Base-by-base conservation (phyloP, 2,888 invertebrate genomes). In the Watsonalla cultraria region DNA sequence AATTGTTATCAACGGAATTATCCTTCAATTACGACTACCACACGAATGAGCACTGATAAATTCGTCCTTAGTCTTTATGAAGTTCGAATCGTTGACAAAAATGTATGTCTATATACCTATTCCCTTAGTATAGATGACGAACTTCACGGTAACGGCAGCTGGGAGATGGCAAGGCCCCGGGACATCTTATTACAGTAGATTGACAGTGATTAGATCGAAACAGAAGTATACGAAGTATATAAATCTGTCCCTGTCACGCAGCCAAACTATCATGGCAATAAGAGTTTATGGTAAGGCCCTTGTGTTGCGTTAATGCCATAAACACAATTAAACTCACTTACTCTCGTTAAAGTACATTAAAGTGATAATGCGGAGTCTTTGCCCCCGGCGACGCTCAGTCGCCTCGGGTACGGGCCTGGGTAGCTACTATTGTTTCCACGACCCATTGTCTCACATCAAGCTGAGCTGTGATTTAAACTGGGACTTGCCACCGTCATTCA, bases 271-370 rank as follows among this genome's bases (percentile, higher is more conserved):
- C 24, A 24, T 24, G 4, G 24, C 24, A 24, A 24, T 24, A 24
- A 24, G 24, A 24, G 24, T 24, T 24, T 24, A 24, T 24, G 24
- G 24, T 24, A 24, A 24, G 24, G 4, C 24, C 24, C 24, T 80
- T 86, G 82, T 80, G 75, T 83, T 79, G 78, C 79, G 78, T 82
- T 78, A 83, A 82, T 76, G 78, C 81, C 78, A 84, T 85, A 87
- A 86, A 86, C 76, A 84, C 86, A 89, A 90, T 90, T 90, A 90
- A 89, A 87, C 74, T 84, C 86, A 87, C 85, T 89, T 88, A 76
- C 74, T 84, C 88, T 87, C 81, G 86, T 89, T 88, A 88, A 75
- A 67, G 76, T 74, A 78, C 81, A 86, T 89, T 88, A 88, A 75
- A 67, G 76, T 74, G 79, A 83, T 87, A 85, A 86, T 82, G 76